Evolutionary conservation across 2,113 vertebrate genomes (phyloP).

Genomic region (Amphiprion percula): DNA sequence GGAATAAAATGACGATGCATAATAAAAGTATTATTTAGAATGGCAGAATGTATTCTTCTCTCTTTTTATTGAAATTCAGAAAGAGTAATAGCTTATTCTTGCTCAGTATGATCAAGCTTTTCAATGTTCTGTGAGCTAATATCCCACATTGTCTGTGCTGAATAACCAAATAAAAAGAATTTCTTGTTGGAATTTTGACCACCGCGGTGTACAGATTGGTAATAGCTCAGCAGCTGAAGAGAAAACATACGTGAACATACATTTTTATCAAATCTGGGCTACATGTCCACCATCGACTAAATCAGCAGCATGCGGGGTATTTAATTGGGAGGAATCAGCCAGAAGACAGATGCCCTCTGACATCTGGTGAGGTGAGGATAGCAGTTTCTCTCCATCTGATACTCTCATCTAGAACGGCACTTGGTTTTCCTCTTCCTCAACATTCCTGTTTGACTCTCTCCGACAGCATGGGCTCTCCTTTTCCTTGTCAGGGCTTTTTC

Average conservation of each 20-base stretch:
- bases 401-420: not conserved
- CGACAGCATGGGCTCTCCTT: not conserved
- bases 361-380: slow-evolving; percentile 19
- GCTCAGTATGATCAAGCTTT: not conserved
- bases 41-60: not conserved
- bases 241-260: no score
- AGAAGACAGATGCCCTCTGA: slow-evolving; percentile 19
- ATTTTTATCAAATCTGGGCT: no score
- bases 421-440: not conserved
- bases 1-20: not conserved
- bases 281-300: not conserved
- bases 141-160: no score
- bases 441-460: slow-evolving; percentile 11
- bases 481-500: not conserved
- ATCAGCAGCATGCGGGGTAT: not conserved
- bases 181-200: no score
- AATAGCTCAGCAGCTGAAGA: no score
- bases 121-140: no score
- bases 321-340: slow-evolving; percentile 2
- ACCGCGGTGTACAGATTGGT: no score
- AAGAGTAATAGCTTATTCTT: no score
- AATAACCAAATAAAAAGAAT: no score
- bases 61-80: no score
- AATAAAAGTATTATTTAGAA: not conserved
- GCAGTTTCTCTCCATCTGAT: not conserved